Percentiles rank a stretch among this genome's conserved stretches.
Conservation (phyloP, 2,797 vertebrate species). For the Enteromius trimaculatus region DNA sequence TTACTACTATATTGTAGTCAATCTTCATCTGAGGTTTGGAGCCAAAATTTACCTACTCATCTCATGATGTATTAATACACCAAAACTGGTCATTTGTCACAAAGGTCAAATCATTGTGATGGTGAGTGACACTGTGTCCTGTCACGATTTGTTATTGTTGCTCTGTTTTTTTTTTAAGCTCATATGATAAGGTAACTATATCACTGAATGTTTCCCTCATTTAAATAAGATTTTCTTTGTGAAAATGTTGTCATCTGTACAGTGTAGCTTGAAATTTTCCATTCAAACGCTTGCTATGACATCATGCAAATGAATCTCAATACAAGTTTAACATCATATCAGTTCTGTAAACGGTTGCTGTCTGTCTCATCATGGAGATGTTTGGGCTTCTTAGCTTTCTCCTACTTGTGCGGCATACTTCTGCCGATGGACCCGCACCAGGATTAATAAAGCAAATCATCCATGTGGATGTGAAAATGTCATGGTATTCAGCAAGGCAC, state of each 20-base stretch:
- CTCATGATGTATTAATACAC: no score
- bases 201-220: background rate
- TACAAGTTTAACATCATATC: background rate
- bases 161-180: background rate
- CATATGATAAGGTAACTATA: background rate
- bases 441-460: background rate
- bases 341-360: background rate
- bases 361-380: conserved; percentile 9
- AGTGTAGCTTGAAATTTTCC: background rate
- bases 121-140: no score
- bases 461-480: background rate
- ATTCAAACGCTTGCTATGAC: background rate
- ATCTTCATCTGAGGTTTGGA: no score
- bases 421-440: background rate
- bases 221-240: background rate
- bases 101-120: no score
- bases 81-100: no score
- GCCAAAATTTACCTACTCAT: no score
- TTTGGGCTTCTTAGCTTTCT: background rate
- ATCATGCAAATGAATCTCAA: background rate
- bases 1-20: no score
- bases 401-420: background rate
- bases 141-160: background rate
- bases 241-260: background rate
- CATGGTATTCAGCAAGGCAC: background rate